Conservation (phyloP, 2,113 vertebrate species). For the Pica pica region DNA sequence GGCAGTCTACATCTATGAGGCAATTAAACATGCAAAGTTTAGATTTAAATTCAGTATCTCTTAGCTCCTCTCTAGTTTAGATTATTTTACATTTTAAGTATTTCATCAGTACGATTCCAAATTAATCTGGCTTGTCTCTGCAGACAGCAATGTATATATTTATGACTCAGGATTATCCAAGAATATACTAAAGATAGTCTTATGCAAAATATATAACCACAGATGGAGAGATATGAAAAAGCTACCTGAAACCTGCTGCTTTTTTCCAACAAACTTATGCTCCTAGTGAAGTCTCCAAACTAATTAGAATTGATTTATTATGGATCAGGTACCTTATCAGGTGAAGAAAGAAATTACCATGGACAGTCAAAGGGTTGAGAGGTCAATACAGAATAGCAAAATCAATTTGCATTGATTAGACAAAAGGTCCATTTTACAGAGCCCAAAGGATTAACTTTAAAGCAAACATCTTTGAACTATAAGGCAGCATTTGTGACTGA, state of each 20-base stretch:
- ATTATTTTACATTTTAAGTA: background rate
- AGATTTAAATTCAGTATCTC: background rate
- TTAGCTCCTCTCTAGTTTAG: background rate
- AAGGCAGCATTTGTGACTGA: conserved; percentile 71
- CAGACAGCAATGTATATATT: background rate
- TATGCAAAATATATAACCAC: conserved; percentile 13
- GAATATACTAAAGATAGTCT: background rate
- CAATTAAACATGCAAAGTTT: background rate
- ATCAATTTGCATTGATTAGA: conserved; percentile 99
- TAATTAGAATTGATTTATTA: conserved; percentile 99
- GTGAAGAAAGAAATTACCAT: conserved; percentile 92
- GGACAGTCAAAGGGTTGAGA: conserved; percentile 86
- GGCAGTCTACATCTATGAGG: background rate
- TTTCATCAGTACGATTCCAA: background rate
- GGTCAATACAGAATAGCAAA: conserved; percentile 96
- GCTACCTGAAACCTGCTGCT: conserved; percentile 60
- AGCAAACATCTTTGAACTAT: conserved; percentile 87
- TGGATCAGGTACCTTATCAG: conserved; percentile 98
- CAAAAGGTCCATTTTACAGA: conserved; percentile 96
- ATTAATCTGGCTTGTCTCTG: background rate
- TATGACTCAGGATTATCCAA: background rate
- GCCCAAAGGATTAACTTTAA: conserved; percentile 93
- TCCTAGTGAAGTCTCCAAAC: conserved; percentile 79
- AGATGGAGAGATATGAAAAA: conserved; percentile 47
- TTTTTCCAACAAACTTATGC: conserved; percentile 74